Conservation (phyloP, 2,113 vertebrate species). For the Urocolius indicus region DNA sequence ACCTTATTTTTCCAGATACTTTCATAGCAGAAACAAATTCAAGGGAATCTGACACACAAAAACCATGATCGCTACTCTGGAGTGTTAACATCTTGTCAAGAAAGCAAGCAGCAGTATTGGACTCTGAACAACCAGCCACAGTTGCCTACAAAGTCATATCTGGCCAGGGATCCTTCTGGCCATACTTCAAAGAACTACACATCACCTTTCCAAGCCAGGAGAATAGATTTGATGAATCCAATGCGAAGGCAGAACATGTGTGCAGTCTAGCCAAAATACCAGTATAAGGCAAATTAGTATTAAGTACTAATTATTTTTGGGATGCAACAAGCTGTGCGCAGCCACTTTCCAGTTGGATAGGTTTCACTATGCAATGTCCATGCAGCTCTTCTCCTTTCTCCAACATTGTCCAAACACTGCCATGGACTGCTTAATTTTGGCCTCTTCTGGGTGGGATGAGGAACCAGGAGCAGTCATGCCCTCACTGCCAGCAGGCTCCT, state of each 20-base stretch:
- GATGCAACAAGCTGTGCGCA: neutral
- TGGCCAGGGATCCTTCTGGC: neutral
- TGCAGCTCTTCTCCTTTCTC: neutral
- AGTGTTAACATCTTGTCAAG: fast-evolving
- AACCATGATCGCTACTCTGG: fast-evolving
- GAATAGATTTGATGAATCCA: fast-evolving
- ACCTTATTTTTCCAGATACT: neutral
- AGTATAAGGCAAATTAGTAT: neutral
- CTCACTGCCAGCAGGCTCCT: fast-evolving
- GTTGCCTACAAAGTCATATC: neutral
- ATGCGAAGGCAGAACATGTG: neutral
- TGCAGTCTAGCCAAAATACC: neutral
- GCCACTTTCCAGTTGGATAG: neutral
- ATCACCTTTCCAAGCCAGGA: neutral
- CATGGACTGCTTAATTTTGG: neutral
- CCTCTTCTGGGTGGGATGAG: neutral
- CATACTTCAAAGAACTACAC: too few species aligned
- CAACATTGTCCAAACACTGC: neutral
- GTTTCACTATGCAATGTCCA: fast-evolving
- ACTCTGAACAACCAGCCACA: neutral
- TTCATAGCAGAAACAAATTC: neutral
- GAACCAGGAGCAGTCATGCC: neutral
- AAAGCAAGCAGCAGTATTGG: fast-evolving
- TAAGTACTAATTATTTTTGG: too few species aligned
- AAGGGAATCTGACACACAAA: neutral